phyloP scores from a whole-genome alignment of 35 echinoderm and acorn worm species.

The Ophiothrix spiculata region DNA sequence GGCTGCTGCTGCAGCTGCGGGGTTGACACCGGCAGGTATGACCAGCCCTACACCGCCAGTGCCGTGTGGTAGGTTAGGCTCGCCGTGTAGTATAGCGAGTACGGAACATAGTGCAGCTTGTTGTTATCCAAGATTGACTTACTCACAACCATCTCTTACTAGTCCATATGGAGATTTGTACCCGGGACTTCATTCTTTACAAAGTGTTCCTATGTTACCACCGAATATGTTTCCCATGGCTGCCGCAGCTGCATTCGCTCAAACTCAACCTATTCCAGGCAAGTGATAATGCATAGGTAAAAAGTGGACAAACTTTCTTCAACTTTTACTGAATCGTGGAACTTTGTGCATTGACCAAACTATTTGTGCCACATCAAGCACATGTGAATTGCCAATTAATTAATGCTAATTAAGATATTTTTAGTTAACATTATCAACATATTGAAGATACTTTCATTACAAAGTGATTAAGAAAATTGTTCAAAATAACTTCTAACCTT shows the following conservation, averaged over 20 bases:
- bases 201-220: neutral
- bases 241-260: neutral
- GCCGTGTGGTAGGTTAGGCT: neutral
- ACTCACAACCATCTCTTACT: neutral
- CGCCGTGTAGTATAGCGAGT: neutral
- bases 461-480: too few relatives aligned
- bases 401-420: too few relatives aligned
- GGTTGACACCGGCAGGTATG: neutral
- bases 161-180: neutral
- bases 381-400: too few relatives aligned
- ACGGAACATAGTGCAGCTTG: neutral
- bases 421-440: too few relatives aligned
- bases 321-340: too few relatives aligned
- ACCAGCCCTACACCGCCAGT: neutral
- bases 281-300: too few relatives aligned
- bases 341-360: too few relatives aligned
- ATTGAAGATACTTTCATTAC: too few relatives aligned
- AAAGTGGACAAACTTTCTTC: too few relatives aligned
- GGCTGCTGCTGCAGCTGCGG: slow-evolving; percentile 13
- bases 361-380: too few relatives aligned
- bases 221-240: neutral
- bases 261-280: slow-evolving; percentile 3
- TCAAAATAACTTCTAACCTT: too few relatives aligned
- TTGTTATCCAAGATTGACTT: neutral
- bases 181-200: neutral